Percentiles rank a stretch among this genome's conserved stretches.
Conservation (phyloP, 1,140 invertebrate species). For the Euwallacea fornicatus region DNA sequence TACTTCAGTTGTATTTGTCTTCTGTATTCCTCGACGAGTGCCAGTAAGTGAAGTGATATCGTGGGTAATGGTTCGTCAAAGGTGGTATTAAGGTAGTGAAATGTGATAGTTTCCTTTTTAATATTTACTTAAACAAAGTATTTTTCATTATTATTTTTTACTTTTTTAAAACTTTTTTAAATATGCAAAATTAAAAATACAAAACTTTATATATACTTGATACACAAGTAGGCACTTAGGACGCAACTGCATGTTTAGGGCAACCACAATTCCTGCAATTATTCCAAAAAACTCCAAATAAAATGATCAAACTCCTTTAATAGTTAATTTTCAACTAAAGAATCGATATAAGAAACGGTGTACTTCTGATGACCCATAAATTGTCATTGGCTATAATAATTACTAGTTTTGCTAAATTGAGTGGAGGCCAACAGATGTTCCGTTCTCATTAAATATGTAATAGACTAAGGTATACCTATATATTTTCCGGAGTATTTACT, state of each 20-base stretch:
- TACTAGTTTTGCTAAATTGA: constrained; percentile 22
- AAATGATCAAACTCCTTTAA: constrained; percentile 19
- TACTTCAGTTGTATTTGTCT: constrained; percentile 38
- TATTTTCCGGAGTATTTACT: no score
- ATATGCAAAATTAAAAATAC: no score
- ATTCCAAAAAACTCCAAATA: background rate
- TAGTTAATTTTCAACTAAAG: constrained; percentile 20
- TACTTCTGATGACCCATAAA: constrained; percentile 31
- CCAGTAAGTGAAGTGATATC: constrained; percentile 8
- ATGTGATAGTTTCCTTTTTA: background rate
- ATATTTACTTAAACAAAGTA: no score
- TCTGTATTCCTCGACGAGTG: constrained; percentile 15
- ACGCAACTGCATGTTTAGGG: no score
- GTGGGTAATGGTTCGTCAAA: background rate
- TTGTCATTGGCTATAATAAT: constrained; percentile 27
- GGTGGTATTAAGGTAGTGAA: background rate
- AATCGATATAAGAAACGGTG: constrained; percentile 17
- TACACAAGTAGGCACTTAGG: no score
- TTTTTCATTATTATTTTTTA: no score
- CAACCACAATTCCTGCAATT: no score
- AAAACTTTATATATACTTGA: no score
- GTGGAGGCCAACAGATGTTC: constrained; percentile 25
- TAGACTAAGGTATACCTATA: no score
- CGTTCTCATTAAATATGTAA: constrained; percentile 23
- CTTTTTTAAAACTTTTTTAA: no score